Conservation (phyloP, 2,888 invertebrate genomes). For the Apamea epomidion region DNA sequence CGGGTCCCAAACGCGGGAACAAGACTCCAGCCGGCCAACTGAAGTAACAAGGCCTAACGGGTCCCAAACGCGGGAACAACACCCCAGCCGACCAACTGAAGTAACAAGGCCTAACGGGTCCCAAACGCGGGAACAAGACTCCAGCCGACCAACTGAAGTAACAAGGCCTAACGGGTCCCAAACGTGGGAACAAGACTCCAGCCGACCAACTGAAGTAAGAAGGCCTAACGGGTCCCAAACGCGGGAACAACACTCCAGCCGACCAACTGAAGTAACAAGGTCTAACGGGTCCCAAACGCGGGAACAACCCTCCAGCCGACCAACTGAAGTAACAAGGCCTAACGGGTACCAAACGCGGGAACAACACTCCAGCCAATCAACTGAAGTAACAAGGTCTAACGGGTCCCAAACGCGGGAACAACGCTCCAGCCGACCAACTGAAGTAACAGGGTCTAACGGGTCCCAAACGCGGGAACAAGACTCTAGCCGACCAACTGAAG, state of each 20-base stretch:
- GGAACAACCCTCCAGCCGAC: not conserved
- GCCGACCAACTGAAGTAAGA: not conserved
- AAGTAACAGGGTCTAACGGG: accelerated
- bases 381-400: not conserved
- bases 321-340: not conserved
- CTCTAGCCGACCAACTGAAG: not conserved
- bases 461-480: not conserved
- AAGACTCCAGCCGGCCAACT: not conserved
- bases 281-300: not conserved
- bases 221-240: not conserved
- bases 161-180: too few species aligned
- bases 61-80: not conserved
- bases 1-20: not conserved
- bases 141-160: not conserved
- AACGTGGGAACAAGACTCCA: not conserved
- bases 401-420: not conserved
- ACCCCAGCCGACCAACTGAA: not conserved
- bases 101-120: too few species aligned
- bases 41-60: not conserved
- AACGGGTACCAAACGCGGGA: not conserved
- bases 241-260: not conserved
- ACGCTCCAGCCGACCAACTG: not conserved
- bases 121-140: not conserved
- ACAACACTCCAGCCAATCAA: not conserved
- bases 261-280: not conserved